These are phyloP conservation scores for Branchinecta lindahli DNA, from an alignment of 1,140 invertebrate species.

Conservation along the genomic window DNA sequence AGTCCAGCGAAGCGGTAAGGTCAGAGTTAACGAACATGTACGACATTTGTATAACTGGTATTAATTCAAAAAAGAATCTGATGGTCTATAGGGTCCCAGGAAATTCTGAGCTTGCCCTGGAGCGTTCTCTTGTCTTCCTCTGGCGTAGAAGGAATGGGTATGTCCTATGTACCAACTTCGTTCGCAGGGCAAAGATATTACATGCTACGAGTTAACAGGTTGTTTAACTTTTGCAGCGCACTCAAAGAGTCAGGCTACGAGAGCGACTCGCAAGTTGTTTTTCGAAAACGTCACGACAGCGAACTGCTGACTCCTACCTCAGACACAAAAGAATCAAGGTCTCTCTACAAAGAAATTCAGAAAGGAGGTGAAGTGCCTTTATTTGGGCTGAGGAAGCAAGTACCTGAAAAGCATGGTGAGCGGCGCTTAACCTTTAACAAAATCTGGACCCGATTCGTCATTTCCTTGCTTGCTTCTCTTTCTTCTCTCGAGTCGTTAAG, in stretches of 20 bases:
- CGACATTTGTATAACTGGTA: too few relatives aligned
- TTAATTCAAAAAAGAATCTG: too few relatives aligned
- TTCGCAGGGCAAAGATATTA: too few relatives aligned
- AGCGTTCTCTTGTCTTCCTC: too few relatives aligned
- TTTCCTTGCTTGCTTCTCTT: conserved; percentile 7
- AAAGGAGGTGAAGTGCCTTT: conserved; percentile 80
- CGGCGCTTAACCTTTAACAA: conserved; percentile 15
- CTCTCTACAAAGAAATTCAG: conserved; percentile 67
- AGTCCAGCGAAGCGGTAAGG: too few relatives aligned
- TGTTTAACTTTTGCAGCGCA: conserved; percentile 38
- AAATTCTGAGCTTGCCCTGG: too few relatives aligned
- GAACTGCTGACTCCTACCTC: conserved; percentile 42
- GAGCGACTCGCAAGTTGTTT: conserved; percentile 71
- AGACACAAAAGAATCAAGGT: conserved; percentile 58
- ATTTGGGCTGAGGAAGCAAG: conserved; percentile 67
- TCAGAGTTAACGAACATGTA: too few relatives aligned
- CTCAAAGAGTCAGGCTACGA: conserved; percentile 77
- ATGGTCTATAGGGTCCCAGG: too few relatives aligned
- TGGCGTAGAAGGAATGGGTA: too few relatives aligned
- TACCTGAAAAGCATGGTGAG: conserved; percentile 70
- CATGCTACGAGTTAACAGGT: too few relatives aligned
- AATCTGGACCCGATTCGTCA: conserved; percentile 4
- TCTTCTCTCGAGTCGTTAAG: background rate
- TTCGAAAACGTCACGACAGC: conserved; percentile 45
- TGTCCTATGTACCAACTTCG: too few relatives aligned